Base-by-base conservation (phyloP, 2,797 vertebrate species). In the Pseudochirops cupreus region DNA sequence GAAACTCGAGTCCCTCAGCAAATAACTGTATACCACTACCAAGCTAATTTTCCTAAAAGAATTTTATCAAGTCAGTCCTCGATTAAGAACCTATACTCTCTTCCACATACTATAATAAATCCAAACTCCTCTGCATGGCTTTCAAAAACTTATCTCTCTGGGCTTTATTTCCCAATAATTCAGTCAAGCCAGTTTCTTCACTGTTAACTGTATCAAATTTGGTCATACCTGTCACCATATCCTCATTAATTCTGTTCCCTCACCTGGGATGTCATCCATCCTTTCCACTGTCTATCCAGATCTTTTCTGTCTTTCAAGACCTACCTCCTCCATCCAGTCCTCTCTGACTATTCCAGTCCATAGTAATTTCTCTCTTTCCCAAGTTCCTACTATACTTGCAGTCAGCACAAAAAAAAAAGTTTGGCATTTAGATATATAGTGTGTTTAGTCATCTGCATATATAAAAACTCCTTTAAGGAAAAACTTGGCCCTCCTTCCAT, bases 31-130 rank as follows among this genome's bases (percentile, higher is more conserved):
- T 87, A 26, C 21, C 10, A 50, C 91, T 56, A 3, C 24, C 56
- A 92, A 57, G 56, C 92, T 87, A 46, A 92, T 33, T 56, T 95
- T 93, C 67, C 90, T 94, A 92, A 96, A 96, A 74, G 5, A 87
- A 90, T 91, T 95, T 95, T 33, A 87, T 57, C 92, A 67, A 87
- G 89, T 55, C 91, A 59, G 55, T 21, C 11, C 28, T 24, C 57
- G 11, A 56, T 33, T 53, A 95, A 95, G 91, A 58, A 94, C 55
- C 46, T 91, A 92, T 12, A 94, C 5, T 58, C 53, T 87, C 39
- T 82, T 46, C 56, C 54, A 90, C 54, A 93, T 92, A 54, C 18
- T 93, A 29, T n/a, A 62, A 91, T 95, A 74, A 93, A 90, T 92
- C 82, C 94, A 92, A 94, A 93, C 94, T 93, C 26, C 87, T 94